Base-by-base conservation (phyloP, 1,140 invertebrate genomes). In the Caligus rogercresseyi region DNA sequence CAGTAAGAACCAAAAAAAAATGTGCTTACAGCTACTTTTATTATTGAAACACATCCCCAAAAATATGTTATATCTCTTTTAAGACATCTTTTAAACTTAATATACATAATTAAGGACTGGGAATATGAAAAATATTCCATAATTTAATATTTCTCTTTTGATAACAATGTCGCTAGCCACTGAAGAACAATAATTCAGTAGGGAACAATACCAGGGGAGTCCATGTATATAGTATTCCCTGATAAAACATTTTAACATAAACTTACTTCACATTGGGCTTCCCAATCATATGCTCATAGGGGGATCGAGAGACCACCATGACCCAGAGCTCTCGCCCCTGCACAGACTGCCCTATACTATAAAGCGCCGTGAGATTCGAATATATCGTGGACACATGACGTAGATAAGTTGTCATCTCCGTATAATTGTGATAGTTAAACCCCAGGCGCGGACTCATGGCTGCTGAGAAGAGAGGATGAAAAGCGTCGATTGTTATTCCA, bases 241-340 rank as follows among this genome's bases (percentile, higher is more conserved):
- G 31, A 43, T 11, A 43, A 43, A 7, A 43, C n/a, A 43, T 43
- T 43, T n/a, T 43, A 43, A n/a, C n/a, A 11, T 43, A 43, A 43
- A 92, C 83, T 70, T 89, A 90, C 73, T 92, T 91, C 1, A 92
- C 87, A 70, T 92, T 86, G 2, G 89, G 89, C 69, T 89, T 89
- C 31, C 87, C 84, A 65, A 93, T 82, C 82, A 87, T 88, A 72
- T 89, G 89, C 72, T 87, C 87, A 72, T 85, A 85, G 0, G 83
- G 89, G 51, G 83, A 90, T 43, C 83, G 82, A 0, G 89, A 88
- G 16, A 96, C 85, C 54, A 94, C 87, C 81, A 95, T 83, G 21
- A 94, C 90, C 90, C 90, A 95, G 15, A 96, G 78, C 69, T 94
- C 88, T 25, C 88, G 80, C 65, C 86, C 85, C 87, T 92, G 84